Evolutionary conservation across 2,797 vertebrate genomes (phyloP).

Genomic region (Cottoperca gobio): DNA sequence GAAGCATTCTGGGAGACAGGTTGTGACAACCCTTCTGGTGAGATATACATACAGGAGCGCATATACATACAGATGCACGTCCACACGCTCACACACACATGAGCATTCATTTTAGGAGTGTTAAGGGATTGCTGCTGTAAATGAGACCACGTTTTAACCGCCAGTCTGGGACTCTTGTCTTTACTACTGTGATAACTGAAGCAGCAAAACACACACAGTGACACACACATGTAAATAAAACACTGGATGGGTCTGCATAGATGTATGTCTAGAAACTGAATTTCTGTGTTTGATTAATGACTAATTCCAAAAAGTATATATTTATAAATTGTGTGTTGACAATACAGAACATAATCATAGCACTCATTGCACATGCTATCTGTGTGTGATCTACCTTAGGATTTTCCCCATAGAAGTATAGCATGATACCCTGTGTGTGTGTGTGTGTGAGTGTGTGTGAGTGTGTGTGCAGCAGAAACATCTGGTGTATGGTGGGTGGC

Average conservation of each 20-base stretch:
- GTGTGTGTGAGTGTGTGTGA: conserved; percentile 59
- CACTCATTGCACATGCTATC: conserved; percentile 32
- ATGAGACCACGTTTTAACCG: conserved; percentile 71
- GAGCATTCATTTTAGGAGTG: conserved; percentile 69
- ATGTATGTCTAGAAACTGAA: neutral
- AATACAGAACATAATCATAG: conserved; percentile 38
- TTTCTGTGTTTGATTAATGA: conserved; percentile 22
- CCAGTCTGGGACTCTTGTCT: conserved; percentile 76
- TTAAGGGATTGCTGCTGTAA: conserved; percentile 68
- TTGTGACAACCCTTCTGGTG: conserved; percentile 58
- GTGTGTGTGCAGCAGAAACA: conserved; percentile 82
- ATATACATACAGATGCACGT: conserved; percentile 59
- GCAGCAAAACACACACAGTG: conserved; percentile 52
- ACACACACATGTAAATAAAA: conserved; percentile 52
- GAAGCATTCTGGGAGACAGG: conserved; percentile 48
- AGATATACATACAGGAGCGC: conserved; percentile 43
- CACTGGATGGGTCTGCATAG: conserved; percentile 9
- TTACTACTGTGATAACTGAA: conserved; percentile 71
- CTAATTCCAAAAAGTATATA: conserved; percentile 9
- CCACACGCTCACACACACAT: conserved; percentile 38
- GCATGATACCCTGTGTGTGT: conserved; percentile 47
- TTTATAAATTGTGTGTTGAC: conserved; percentile 34
- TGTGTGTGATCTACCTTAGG: conserved; percentile 43
- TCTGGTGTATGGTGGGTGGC: conserved; percentile 86
- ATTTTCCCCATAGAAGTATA: conserved; percentile 45